A percentile compares a stretch with the other conserved stretches of the same genome.
Conservation (phyloP, 2,797 vertebrate genomes). For the Pseudochaenichthys georgianus region DNA sequence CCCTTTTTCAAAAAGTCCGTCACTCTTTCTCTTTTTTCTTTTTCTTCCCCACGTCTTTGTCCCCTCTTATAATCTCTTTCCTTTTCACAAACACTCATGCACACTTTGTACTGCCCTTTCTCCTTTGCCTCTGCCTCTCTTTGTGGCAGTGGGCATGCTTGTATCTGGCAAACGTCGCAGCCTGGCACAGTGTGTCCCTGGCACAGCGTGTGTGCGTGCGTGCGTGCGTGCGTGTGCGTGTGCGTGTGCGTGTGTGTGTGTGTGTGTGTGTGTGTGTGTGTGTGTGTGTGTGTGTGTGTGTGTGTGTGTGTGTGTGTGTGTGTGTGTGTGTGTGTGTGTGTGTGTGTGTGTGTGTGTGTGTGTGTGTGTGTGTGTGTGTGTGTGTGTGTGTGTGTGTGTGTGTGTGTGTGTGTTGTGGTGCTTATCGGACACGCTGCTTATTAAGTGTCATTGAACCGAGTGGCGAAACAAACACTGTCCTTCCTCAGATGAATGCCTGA, state of each 20-base stretch:
- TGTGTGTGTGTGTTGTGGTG: not conserved
- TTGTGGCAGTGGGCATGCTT: slow-evolving; percentile 65
- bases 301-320: slow-evolving; percentile 21
- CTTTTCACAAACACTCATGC: slow-evolving; percentile 14
- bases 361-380: slow-evolving; percentile 29
- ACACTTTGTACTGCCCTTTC: slow-evolving; percentile 43
- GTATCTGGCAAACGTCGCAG: slow-evolving; percentile 70
- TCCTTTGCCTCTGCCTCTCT: slow-evolving; percentile 58
- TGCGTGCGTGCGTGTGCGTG: slow-evolving; percentile 25
- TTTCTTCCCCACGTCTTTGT: slow-evolving; percentile 31
- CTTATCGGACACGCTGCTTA: slow-evolving; percentile 63
- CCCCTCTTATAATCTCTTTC: slow-evolving; percentile 19
- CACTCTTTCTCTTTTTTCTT: slow-evolving; percentile 1
- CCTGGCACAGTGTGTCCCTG: slow-evolving; percentile 67
- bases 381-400: slow-evolving; percentile 18
- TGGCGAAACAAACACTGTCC: slow-evolving; percentile 70
- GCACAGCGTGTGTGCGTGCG: slow-evolving; percentile 21
- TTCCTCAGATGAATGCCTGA: slow-evolving; percentile 69
- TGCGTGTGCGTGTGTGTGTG: slow-evolving; percentile 17
- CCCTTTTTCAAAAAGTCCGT: slow-evolving; percentile 20
- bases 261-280: slow-evolving; percentile 34
- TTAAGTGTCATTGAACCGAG: slow-evolving; percentile 72
- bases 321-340: slow-evolving; percentile 9
- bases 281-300: slow-evolving; percentile 59
- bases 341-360: slow-evolving; percentile 12